Percentiles rank a stretch among this genome's conserved stretches.
Conservation (phyloP, 1,140 invertebrate genomes). For the Oscheius sp. region DNA sequence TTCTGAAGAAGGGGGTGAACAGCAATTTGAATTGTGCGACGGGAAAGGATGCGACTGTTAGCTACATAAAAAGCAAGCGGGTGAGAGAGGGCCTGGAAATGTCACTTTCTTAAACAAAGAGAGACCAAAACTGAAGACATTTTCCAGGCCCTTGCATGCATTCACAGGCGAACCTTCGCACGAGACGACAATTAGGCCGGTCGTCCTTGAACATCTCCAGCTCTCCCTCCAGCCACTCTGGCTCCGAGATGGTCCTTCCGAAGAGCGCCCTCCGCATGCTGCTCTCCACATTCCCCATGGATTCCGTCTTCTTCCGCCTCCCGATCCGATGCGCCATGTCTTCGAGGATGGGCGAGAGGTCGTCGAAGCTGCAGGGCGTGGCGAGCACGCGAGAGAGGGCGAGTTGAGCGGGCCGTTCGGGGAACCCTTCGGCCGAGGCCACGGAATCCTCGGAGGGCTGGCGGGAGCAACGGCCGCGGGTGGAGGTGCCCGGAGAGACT, state of each 20-base stretch:
- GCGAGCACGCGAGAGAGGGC: neutral
- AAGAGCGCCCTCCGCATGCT: neutral
- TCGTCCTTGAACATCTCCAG: neutral
- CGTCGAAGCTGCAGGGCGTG: neutral
- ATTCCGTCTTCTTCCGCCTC: neutral
- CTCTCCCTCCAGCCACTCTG: neutral
- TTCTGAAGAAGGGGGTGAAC: constrained; percentile 39
- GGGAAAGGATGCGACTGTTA: neutral
- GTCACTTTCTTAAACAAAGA: neutral
- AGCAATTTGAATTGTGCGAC: neutral
- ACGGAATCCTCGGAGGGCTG: neutral
- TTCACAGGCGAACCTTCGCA: constrained; percentile 6
- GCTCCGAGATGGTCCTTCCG: neutral
- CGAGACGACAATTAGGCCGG: constrained; percentile 1
- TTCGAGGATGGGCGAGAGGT: constrained; percentile 1
- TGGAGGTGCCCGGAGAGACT: neutral
- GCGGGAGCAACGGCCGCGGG: neutral
- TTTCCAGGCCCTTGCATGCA: too few species aligned
- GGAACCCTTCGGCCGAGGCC: neutral
- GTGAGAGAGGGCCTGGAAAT: neutral
- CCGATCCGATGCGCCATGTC: neutral
- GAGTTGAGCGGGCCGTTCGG: neutral
- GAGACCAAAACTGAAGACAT: neutral
- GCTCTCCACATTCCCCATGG: neutral
- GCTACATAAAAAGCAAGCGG: neutral